Base-by-base conservation (phyloP, 1,140 invertebrate genomes). In the Idris sp. region DNA sequence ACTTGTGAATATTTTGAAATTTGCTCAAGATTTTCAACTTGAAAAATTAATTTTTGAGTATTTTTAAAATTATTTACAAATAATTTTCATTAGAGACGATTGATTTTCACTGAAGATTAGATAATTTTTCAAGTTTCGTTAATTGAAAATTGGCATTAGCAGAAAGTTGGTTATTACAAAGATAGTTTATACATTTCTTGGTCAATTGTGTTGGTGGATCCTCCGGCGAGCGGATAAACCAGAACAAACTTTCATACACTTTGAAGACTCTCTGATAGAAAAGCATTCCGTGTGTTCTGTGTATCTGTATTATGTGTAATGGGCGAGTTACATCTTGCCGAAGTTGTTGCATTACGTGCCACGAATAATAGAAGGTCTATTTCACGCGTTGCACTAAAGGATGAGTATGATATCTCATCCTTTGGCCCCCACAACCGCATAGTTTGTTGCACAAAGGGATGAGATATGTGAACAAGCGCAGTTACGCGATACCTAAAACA, bases 361-460 rank as follows among this genome's bases (percentile, higher is more conserved):
- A 16, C 28, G 62, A 74, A 74, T 74, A 74, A 67, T 54, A 11
- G 15, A 11, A 25, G 56, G 56, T 67, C 62, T 62, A 41, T 74
- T 62, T 74, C 62, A 56, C 62, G 62, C 61, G 49, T 44, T 58
- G 36, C 35, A 25, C 31, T 15, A 62, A 67, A 54, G 61, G 54
- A 38, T 28, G 44, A 56, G 28, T 33, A 49, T 56, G 62, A 61
- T 59, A 59, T 67, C 43, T 59, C 43, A 41, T 59, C 33, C 46
- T 56, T 44, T 43, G 41, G 53, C 26, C 33, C 2, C 30, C n/a
- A n/a, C 44, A 19, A 48, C 61, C 48, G 40, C 71, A 74, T 67
- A 74, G 71, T 74, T 74, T 65, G 54, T 54, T 74, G 38, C 10
- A 59, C 53, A 61, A 65, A 65, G 61, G n/a, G n/a, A n/a, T 30